These are phyloP conservation scores for Pteronotus mesoamericanus DNA, from an alignment of 2,797 vertebrate species.

Conservation along the genomic window DNA sequence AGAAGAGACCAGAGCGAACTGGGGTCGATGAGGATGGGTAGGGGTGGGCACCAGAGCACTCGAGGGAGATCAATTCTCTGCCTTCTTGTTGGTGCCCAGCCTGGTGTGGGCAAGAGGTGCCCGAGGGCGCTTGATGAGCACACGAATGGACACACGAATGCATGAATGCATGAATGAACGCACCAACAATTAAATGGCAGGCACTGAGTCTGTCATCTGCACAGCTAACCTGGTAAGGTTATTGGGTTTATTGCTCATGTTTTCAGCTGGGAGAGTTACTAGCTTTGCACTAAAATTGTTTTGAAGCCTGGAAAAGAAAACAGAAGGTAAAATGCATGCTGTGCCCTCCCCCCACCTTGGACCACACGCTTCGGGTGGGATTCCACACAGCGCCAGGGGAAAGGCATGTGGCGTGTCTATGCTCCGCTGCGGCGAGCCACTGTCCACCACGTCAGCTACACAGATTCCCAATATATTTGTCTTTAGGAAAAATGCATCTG, in stretches of 20 bases:
- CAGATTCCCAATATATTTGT: neutral
- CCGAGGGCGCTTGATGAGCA: neutral
- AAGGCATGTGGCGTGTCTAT: accelerated
- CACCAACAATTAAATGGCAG: neutral
- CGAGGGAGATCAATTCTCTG: neutral
- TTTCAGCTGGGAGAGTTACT: neutral
- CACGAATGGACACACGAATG: accelerated
- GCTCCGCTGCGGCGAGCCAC: neutral
- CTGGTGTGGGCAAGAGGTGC: neutral
- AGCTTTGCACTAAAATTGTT: neutral
- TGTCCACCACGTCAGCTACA: neutral
- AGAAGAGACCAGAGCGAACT: neutral
- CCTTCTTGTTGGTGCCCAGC: neutral
- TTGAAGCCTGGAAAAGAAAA: neutral
- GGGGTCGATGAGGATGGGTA: neutral
- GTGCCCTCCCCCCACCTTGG: accelerated
- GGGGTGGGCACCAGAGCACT: neutral
- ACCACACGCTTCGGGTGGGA: neutral
- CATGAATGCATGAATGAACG: too few species aligned
- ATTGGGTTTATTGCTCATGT: neutral
- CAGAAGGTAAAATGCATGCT: accelerated
- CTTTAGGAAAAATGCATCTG: neutral
- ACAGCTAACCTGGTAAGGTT: neutral
- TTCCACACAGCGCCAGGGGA: accelerated
- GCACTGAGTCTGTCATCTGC: accelerated